Evolutionary conservation across 2,797 vertebrate genomes (phyloP), one percentile per base, ranked within the genome.

Genomic region (Percopsis omiscomaycus): DNA sequence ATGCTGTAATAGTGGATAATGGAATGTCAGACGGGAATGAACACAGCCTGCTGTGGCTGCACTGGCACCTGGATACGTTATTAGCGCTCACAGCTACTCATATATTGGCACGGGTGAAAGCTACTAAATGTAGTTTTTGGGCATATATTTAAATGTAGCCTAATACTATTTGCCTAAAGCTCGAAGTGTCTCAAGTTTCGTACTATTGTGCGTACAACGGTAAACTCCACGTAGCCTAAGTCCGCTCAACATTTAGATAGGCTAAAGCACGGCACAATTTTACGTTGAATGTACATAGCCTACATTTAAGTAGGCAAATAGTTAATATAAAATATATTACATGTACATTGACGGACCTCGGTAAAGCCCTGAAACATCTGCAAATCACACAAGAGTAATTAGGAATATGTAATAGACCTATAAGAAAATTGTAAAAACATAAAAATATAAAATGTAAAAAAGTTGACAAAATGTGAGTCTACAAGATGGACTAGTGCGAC

Each of bases 61-160:
- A 69, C 51, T 46, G 15, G 42, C 64, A 74, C 69, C 72, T 74
- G 64, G 59, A 68, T 69, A 75, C 27, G 28, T 75, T 65, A 77
- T 70, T 63, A 57, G 16, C 22, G 52, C 28, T 5, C 27, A 51
- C n/a, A 63, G 29, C 14, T 42, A 59, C 69, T 59, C 11, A 45
- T 48, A 11, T 10, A 32, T 71, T 64, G 68, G n/a, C 46, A 27
- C 47, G 42, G 3, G 16, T 57, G 22, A 29, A 53, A 53, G 51
- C 51, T 29, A 11, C 29, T 37, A 66, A 54, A 78, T 73, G 60
- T 66, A 49, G 29, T 55, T 71, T 77, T 65, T 3, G 52, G 54
- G 32, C 47, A 52, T 22, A 52, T 9, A 59, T 71, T 59, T 47
- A 60, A 59, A 70, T 22, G 45, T 42, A 74, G 37, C 6, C 22